Percentiles rank a stretch among this genome's conserved stretches.
Evolutionary conservation across 2,113 vertebrate species (phyloP).

Genomic region (Natator depressus): DNA sequence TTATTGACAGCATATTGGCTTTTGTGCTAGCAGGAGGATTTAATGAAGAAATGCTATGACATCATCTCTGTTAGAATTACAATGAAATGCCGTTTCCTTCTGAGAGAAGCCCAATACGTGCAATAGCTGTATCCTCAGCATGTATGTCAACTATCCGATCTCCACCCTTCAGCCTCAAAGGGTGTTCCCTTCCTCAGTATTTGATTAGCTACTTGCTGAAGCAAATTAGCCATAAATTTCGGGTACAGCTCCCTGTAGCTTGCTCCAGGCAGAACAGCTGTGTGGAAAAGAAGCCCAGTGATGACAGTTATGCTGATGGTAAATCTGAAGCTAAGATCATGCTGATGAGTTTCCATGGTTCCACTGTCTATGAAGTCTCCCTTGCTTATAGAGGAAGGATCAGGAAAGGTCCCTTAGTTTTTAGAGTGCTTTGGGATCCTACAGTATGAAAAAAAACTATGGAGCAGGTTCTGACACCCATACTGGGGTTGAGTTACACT

Average conservation of each 20-base stretch:
- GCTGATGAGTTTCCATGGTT: no score
- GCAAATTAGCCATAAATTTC: background rate
- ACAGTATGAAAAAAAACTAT: background rate
- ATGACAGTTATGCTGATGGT: background rate
- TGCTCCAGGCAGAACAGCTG: background rate
- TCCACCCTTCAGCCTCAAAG: no score
- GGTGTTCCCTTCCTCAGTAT: background rate
- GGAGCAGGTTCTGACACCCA: background rate
- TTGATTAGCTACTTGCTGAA: background rate
- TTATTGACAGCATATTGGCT: background rate
- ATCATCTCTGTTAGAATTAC: no score
- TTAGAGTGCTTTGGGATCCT: rapidly evolving
- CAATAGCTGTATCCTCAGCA: background rate
- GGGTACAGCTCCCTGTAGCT: background rate
- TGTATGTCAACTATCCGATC: background rate
- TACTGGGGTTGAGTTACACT: background rate
- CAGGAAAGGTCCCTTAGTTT: background rate
- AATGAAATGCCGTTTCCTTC: no score
- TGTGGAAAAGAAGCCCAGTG: background rate
- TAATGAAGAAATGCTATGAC: background rate
- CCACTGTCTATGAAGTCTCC: background rate
- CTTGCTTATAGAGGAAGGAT: background rate
- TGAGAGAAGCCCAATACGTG: no score
- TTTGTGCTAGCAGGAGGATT: background rate
- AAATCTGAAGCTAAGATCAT: background rate